Evolutionary conservation across 2,113 vertebrate genomes (phyloP).

Genomic region (Psittacus erithacus): DNA sequence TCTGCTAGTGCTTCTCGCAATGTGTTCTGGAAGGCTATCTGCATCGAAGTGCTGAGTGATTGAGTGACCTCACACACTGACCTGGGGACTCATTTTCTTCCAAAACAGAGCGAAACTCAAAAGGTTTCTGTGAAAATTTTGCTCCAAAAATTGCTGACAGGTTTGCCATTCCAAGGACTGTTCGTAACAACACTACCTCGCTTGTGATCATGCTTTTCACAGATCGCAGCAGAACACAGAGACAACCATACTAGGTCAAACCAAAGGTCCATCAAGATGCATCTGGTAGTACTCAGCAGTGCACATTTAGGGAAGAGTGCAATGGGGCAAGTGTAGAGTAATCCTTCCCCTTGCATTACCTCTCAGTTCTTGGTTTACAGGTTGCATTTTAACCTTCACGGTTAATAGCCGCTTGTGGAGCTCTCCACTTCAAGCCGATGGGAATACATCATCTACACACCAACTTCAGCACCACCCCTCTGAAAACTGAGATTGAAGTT

Average conservation of each 20-base stretch:
- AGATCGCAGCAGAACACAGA: not conserved
- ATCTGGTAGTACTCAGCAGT: not conserved
- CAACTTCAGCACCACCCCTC: not conserved
- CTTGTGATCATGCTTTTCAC: not conserved
- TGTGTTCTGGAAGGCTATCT: slow-evolving; percentile 41
- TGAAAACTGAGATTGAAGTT: not conserved
- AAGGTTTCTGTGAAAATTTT: slow-evolving; percentile 31
- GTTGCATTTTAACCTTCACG: not conserved
- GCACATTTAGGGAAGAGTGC: not conserved
- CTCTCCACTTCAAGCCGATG: not conserved
- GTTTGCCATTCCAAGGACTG: not conserved
- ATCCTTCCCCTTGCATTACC: not conserved
- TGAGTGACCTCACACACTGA: slow-evolving; percentile 55
- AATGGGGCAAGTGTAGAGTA: not conserved
- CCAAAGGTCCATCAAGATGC: not conserved
- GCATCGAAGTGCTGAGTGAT: slow-evolving; percentile 57
- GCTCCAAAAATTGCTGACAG: not conserved
- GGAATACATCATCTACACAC: not conserved
- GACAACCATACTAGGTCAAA: not conserved
- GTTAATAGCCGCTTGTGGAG: not conserved
- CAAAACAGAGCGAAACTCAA: slow-evolving; percentile 21
- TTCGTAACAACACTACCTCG: not conserved
- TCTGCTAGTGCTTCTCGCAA: slow-evolving; percentile 25
- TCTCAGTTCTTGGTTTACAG: not conserved
- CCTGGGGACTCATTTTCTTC: slow-evolving; percentile 48